Evolutionary conservation across 2,113 vertebrate species (phyloP).

Genomic region (Istiophorus platypterus): DNA sequence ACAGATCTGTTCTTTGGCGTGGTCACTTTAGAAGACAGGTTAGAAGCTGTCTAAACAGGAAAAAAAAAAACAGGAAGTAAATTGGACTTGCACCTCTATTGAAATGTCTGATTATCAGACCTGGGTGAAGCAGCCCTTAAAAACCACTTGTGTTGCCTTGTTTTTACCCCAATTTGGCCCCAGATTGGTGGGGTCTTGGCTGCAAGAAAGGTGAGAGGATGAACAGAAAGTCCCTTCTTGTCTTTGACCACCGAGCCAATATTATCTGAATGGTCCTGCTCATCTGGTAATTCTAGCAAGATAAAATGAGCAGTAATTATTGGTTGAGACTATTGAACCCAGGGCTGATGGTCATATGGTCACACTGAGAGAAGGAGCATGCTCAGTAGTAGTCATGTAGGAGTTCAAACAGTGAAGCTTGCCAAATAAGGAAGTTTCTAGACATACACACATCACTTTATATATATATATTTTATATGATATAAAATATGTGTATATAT

Average conservation of each 20-base stretch:
- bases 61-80: conserved; percentile 51
- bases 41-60: conserved; percentile 40
- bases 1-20: conserved; percentile 81
- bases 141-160: conserved; percentile 7
- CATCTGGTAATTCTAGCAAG: neutral
- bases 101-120: conserved; percentile 54
- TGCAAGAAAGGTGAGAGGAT: conserved; percentile 16
- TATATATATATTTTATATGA: conserved; percentile 51
- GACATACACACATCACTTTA: conserved; percentile 70
- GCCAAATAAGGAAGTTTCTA: conserved; percentile 73
- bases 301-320: conserved; percentile 8
- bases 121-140: conserved; percentile 54
- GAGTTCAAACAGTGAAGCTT: conserved; percentile 74
- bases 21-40: conserved; percentile 66
- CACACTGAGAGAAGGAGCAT: conserved; percentile 65
- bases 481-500: conserved; percentile 38
- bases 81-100: conserved; percentile 42
- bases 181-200: neutral
- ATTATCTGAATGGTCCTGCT: neutral
- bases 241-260: conserved; percentile 4
- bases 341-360: conserved; percentile 51
- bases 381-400: conserved; percentile 75
- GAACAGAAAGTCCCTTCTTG: conserved; percentile 15
- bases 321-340: conserved; percentile 46
- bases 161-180: conserved; percentile 17